These are phyloP conservation scores for Hormiphora californensis DNA, from an alignment of 37 sponge, comb jelly and placozoan genomes.

Conservation along the genomic window DNA sequence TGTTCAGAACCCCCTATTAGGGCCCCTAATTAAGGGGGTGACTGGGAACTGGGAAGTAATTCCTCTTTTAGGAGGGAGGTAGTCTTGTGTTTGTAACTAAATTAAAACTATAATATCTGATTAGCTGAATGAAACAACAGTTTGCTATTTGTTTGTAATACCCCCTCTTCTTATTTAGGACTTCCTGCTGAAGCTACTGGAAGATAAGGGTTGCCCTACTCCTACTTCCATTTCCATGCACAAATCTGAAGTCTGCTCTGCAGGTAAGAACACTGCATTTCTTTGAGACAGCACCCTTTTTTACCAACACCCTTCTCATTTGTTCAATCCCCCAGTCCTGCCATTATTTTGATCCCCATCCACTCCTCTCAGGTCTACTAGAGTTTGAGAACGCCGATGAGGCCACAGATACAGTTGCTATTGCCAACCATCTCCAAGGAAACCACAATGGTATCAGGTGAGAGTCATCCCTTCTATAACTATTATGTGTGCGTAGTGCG, in stretches of 20 bases:
- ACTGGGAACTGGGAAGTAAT: no score
- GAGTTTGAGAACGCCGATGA: slow-evolving; percentile 42
- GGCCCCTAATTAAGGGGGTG: no score
- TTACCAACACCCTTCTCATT: neutral
- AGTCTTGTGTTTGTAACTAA: no score
- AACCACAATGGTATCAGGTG: neutral
- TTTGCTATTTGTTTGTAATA: neutral
- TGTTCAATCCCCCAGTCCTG: neutral
- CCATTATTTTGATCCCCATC: neutral
- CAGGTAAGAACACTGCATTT: neutral
- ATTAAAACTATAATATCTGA: no score
- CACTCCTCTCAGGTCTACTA: neutral
- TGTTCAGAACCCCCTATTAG: no score
- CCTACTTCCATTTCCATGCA: slow-evolving; percentile 41
- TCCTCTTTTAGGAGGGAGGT: no score
- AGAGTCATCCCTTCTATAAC: neutral
- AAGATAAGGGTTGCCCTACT: slow-evolving; percentile 44
- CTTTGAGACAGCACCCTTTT: neutral
- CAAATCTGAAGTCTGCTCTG: slow-evolving; percentile 48
- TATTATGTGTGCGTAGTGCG: no score
- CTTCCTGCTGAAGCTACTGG: neutral
- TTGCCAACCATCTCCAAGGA: slow-evolving; percentile 30
- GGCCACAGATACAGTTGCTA: neutral
- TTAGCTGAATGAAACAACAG: no score
- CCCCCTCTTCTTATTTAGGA: neutral